A percentile compares a stretch with the other conserved stretches of the same genome.
Conservation (phyloP, 2,113 vertebrate genomes). For the Myotis lucifugus region DNA sequence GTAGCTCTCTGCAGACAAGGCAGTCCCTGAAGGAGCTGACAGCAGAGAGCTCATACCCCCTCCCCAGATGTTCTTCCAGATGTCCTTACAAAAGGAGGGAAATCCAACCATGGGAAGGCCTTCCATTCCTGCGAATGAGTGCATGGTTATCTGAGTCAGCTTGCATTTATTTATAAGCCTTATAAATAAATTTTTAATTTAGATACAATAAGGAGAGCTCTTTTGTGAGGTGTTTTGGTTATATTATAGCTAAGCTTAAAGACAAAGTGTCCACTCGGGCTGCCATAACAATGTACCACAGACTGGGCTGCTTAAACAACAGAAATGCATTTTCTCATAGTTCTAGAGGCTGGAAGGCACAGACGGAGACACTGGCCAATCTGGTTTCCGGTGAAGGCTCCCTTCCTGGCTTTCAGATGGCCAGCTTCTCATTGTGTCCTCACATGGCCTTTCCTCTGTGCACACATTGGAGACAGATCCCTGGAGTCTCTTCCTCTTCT, state of each 20-base stretch:
- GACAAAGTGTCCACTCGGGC: background rate
- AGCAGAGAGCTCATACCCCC: background rate
- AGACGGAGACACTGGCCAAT: background rate
- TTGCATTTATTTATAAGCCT: background rate
- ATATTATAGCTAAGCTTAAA: background rate
- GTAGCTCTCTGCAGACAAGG: background rate
- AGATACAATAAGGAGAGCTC: background rate
- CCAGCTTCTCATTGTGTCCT: background rate
- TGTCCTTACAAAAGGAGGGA: background rate
- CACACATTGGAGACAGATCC: background rate
- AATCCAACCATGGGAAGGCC: background rate
- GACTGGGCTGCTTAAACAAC: background rate
- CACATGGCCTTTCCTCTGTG: background rate
- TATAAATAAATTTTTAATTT: background rate
- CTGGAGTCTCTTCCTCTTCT: background rate
- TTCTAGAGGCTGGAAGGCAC: background rate
- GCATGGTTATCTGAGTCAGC: background rate
- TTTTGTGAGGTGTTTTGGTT: background rate
- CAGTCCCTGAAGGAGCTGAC: background rate
- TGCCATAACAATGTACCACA: background rate
- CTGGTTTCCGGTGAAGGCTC: background rate
- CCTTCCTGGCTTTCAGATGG: background rate
- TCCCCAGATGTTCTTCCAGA: background rate
- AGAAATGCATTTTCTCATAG: background rate
- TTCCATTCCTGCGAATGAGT: background rate